Conservation (phyloP, 2,113 vertebrate species). For the Athene cunicularia region DNA sequence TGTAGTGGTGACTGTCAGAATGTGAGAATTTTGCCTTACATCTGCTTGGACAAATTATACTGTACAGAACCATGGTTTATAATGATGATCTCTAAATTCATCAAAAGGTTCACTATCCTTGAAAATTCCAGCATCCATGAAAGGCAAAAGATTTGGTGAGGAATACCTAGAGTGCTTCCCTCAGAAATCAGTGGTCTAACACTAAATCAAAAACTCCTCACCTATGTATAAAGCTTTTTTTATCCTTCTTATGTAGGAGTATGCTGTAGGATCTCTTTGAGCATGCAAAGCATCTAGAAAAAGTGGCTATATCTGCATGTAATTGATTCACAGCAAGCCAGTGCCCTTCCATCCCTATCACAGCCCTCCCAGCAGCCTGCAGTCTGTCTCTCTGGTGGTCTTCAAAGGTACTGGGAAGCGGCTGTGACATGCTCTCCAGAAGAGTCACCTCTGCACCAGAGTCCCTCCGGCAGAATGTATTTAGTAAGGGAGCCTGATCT, state of each 20-base stretch:
- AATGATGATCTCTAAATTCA: not conserved
- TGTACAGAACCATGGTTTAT: not conserved
- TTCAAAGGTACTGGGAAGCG: not conserved
- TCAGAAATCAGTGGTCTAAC: not conserved
- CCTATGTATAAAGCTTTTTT: not conserved
- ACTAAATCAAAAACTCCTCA: not conserved
- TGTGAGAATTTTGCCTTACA: not conserved
- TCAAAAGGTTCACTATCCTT: not conserved
- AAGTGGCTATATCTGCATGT: not conserved
- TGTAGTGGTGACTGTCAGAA: accelerated
- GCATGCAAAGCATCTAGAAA: not conserved
- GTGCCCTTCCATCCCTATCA: not conserved
- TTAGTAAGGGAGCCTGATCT: not conserved
- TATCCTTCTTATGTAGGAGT: not conserved
- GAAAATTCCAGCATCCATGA: not conserved
- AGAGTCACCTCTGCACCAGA: not conserved
- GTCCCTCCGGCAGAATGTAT: not conserved
- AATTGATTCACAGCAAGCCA: not conserved
- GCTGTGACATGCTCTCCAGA: not conserved
- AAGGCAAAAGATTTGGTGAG: not conserved
- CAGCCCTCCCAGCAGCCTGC: not conserved
- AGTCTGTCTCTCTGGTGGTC: not conserved
- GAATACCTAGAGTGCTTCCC: not conserved
- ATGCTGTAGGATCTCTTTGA: not conserved
- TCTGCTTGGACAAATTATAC: not conserved